Evolutionary conservation across 2,113 vertebrate genomes (phyloP).

Genomic region (Pseudopodoces humilis): DNA sequence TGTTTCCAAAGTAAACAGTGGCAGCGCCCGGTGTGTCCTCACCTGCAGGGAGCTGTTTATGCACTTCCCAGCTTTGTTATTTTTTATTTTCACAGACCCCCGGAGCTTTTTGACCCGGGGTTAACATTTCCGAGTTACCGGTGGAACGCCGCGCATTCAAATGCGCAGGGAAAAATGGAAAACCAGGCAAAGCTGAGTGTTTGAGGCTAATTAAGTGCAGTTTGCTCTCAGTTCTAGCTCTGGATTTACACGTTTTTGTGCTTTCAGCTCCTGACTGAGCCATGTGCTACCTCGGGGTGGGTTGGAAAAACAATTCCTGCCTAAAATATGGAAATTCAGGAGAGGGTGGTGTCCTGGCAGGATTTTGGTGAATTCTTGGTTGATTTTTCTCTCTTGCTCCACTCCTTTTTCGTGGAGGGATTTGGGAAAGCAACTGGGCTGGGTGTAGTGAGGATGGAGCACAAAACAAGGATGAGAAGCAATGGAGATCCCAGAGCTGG

Average conservation of each 20-base stretch:
- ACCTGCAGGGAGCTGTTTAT: background rate
- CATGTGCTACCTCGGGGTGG: background rate
- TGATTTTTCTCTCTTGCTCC: rapidly evolving
- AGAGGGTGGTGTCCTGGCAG: background rate
- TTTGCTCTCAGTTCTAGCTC: background rate
- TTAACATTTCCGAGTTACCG: background rate
- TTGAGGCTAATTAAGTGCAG: background rate
- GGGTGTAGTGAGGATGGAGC: rapidly evolving
- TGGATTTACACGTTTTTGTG: background rate
- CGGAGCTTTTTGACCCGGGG: background rate
- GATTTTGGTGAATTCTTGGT: background rate
- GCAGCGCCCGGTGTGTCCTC: background rate
- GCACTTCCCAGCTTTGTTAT: background rate
- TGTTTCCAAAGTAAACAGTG: background rate
- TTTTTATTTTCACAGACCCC: background rate
- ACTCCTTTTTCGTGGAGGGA: rapidly evolving
- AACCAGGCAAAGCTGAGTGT: background rate
- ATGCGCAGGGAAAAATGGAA: background rate
- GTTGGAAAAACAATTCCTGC: background rate
- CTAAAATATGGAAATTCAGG: rapidly evolving
- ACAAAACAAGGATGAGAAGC: background rate
- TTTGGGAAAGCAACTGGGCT: background rate
- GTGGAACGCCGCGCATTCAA: background rate
- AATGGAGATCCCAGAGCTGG: rapidly evolving
- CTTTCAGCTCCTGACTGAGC: background rate